These are phyloP conservation scores for Ispidina lecontei DNA, from an alignment of 2,797 vertebrate genomes.

Conservation along the genomic window DNA sequence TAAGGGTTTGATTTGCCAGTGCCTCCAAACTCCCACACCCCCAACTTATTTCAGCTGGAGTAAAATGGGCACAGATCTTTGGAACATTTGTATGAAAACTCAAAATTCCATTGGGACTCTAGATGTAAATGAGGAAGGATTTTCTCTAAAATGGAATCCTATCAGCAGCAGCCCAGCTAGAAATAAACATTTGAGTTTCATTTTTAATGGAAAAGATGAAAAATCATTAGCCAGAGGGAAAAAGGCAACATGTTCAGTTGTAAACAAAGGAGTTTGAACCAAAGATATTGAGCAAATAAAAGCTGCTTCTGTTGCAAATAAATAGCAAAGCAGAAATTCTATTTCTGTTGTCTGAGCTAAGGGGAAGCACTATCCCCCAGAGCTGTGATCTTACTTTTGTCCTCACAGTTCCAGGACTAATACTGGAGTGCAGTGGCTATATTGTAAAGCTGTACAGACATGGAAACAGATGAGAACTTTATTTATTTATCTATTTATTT, in stretches of 20 bases:
- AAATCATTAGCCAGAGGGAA: not conserved
- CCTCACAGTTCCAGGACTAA: not conserved
- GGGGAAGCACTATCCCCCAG: not conserved
- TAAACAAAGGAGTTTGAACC: not conserved
- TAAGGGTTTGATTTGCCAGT: slow-evolving; percentile 23
- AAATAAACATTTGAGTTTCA: slow-evolving; percentile 2
- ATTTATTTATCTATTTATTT: no score
- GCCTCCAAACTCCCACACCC: not conserved
- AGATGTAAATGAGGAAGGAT: not conserved
- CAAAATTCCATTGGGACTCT: not conserved
- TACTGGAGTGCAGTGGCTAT: not conserved
- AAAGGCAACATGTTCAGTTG: not conserved
- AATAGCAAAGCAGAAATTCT: not conserved
- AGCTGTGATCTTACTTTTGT: not conserved
- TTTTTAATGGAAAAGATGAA: not conserved
- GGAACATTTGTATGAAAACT: not conserved
- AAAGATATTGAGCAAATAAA: slow-evolving; percentile 23
- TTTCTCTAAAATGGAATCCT: not conserved
- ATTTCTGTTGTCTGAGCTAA: not conserved
- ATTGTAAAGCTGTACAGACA: not conserved
- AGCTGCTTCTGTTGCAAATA: not conserved
- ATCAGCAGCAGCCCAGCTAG: not conserved
- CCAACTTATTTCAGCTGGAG: not conserved
- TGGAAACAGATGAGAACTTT: not conserved
- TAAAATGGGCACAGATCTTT: not conserved